Base-by-base conservation (phyloP, 2,888 invertebrate species). In the Macrosoma leucophasiata region DNA sequence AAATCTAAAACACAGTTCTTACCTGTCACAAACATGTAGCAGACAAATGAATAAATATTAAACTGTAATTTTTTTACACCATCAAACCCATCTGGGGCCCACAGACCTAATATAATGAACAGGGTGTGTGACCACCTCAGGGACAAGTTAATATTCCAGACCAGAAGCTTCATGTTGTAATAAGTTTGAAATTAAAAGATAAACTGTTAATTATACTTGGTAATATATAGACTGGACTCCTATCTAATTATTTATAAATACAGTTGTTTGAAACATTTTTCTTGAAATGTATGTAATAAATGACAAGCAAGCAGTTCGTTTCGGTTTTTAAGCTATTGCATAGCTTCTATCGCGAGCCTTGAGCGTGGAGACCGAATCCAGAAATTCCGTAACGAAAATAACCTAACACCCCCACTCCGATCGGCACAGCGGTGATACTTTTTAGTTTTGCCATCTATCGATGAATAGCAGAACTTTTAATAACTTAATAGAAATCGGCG, bases 71-170 rank as follows among this genome's bases (percentile, higher is more conserved):
- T 33, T 13, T 25, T 11, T n/a, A 20, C 3, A 19, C 37, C 13
- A 7, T 5, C 24, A 4, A 37, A 36, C 18, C 18, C 18, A 17
- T 33, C 22, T 7, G 50, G 45, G 3, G 22, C 14, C 42, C 48
- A 50, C 11, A 48, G 14, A 4, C 50, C 50, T 1, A 39, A 25
- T 1, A 34, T n/a, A 7, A 27, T 12, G 3, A 48, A 46, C 4
- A 50, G 25, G 18, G 24, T 31, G 6, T 42, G 26, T 5, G 41
- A 25, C 5, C 43, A 13, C 12, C 28, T 33, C 7, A 47, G 22
- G 1, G 45, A 40, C 6, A 39, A 26, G 14, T 45, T 39, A 3
- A 37, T 22, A 23, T 39, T 46, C 1, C 32, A 19, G 12, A 41
- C 26, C 3, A 29, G 11, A 3, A 32, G 13, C 15, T 19, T 32